Evolutionary conservation across 2,888 invertebrate species (phyloP).

Genomic region (Scaptomyza parva): DNA sequence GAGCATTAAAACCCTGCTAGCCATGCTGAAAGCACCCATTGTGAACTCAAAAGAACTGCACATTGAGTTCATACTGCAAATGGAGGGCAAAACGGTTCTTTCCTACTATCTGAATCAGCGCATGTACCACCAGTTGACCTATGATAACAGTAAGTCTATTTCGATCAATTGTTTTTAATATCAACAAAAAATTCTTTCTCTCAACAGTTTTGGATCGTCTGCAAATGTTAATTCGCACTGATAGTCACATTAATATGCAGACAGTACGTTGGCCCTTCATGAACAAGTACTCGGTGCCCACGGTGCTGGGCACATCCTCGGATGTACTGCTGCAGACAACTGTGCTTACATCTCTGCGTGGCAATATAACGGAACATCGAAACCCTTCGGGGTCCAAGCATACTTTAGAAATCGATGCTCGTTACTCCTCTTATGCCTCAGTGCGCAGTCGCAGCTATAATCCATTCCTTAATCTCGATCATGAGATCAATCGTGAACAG

Average conservation of each 20-base stretch:
- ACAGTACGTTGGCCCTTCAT: constrained; percentile 86
- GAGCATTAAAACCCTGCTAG: constrained; percentile 85
- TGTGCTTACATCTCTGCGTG: constrained; percentile 88
- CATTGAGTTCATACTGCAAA: constrained; percentile 88
- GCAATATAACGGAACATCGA: constrained; percentile 88
- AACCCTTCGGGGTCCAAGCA: constrained; percentile 86
- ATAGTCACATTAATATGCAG: constrained; percentile 88
- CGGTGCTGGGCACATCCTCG: constrained; percentile 87
- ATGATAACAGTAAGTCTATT: constrained; percentile 86
- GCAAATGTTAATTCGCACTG: constrained; percentile 86
- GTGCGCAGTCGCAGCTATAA: constrained; percentile 86
- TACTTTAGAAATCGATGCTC: constrained; percentile 88
- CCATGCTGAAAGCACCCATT: constrained; percentile 85
- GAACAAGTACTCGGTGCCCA: constrained; percentile 86
- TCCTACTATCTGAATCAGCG: constrained; percentile 89
- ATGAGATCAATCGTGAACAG: constrained; percentile 89
- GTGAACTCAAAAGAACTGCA: constrained; percentile 86
- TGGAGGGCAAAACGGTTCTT: constrained; percentile 89
- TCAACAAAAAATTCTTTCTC: background rate
- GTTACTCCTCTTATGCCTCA: constrained; percentile 86
- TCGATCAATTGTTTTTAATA: background rate
- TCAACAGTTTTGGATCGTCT: constrained; percentile 86
- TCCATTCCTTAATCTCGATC: constrained; percentile 88
- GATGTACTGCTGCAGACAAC: constrained; percentile 85
- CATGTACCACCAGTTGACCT: constrained; percentile 87